Conservation (phyloP, 1,140 invertebrate species). For the Dendroctonus valens region DNA sequence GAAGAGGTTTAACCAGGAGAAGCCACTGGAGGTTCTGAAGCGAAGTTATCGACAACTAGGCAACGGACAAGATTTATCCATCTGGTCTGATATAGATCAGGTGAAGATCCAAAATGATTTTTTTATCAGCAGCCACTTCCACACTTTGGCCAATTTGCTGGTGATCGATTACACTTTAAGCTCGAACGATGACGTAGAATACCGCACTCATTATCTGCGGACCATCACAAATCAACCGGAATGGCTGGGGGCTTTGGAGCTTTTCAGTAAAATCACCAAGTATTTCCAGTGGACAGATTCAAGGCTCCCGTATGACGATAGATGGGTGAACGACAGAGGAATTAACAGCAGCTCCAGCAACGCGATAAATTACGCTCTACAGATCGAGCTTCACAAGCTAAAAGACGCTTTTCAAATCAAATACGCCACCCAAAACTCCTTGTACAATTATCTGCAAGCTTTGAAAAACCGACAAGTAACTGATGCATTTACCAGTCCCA, state of each 20-base stretch:
- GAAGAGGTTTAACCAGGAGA: not conserved
- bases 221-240: not conserved
- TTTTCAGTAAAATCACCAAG: constrained; percentile 13
- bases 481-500: constrained; percentile 5
- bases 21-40: not conserved
- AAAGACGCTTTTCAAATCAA: constrained; percentile 15
- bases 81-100: constrained; percentile 24
- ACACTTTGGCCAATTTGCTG: constrained; percentile 21
- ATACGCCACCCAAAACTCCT: constrained; percentile 11
- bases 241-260: constrained; percentile 9
- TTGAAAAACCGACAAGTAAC: constrained; percentile 16
- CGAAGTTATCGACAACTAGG: not conserved
- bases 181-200: constrained; percentile 12
- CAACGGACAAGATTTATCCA: constrained; percentile 7
- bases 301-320: constrained; percentile 14
- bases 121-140: constrained; percentile 14
- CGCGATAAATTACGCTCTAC: constrained; percentile 19
- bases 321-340: constrained; percentile 12
- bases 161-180: constrained; percentile 10
- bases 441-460: constrained; percentile 16
- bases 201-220: not conserved
- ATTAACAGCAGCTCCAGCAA: constrained; percentile 2
- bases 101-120: constrained; percentile 17
- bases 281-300: not conserved
- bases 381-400: constrained; percentile 21